Evolutionary conservation across 2,797 vertebrate genomes (phyloP), one percentile per base, ranked within the genome.

Genomic region (Cynodonichthys magdalenae): DNA sequence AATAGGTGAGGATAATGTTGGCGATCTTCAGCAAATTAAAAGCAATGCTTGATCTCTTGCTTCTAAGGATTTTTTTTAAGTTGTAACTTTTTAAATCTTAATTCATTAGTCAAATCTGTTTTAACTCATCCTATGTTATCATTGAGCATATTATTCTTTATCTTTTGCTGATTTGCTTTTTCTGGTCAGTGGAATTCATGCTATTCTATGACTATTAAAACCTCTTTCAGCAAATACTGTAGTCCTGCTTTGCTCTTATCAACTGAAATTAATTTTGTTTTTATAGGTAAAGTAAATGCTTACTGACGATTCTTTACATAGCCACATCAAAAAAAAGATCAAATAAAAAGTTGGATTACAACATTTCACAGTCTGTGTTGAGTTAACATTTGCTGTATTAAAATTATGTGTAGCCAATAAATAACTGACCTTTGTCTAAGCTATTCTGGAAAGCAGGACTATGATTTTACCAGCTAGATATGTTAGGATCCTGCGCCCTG

Each of bases 361-460:
- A 34, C 7, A 34, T 34, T 71, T 6, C 54, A 62, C 2, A 1
- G 27, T 45, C 47, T 52, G 27, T 39, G 4, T 36, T 70, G 46
- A 15, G 12, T 29, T 60, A 56, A 66, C 45, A 71, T 71, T 48
- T 53, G 42, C 54, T 51, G 11, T 55, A 70, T 48, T 58, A 66
- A 77, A 77, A 34, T 45, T 53, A 10, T 1, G 36, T 14, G 18
- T 17, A 42, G 65, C 66, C 27, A 78, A 20, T 81, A 65, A 81
- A 82, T 79, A 76, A 77, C 79, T 71, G 63, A 66, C 73, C 75
- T 83, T 83, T 83, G 60, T 73, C 66, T 17, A 36, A 66, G 63
- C 72, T 63, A 18, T 66, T 79, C 53, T 60, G n/a, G 12, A 53
- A 6, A 34, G 46, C 61, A 24, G 28, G 1, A 3, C 36, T 65